Evolutionary conservation across 2,113 vertebrate species (phyloP).

Genomic region (Sus scrofa): T2T-Sscrofa CM000812.6:174851001-174851500

Average conservation of each 20-base stretch:
- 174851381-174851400: not conserved
- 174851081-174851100: not conserved
- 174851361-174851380: too few species aligned
- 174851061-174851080: conserved; percentile 23
- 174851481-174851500: conserved; percentile 46
- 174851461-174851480: conserved; percentile 23
- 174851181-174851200: too few species aligned
- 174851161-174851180: too few species aligned
- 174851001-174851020: conserved; percentile 37
- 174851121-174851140: conserved; percentile 43
- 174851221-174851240: too few species aligned
- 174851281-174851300: too few species aligned
- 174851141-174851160: not conserved
- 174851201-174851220: too few species aligned
- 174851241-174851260: too few species aligned
- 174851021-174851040: not conserved
- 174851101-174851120: conserved; percentile 28
- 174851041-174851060: not conserved
- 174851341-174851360: too few species aligned
- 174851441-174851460: not conserved
- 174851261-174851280: too few species aligned
- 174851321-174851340: too few species aligned
- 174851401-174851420: conserved; percentile 32
- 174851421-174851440: conserved; percentile 35
- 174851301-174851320: too few species aligned